Conservation (phyloP, 2,797 vertebrate genomes). For the Rhyacichthys aspro region DNA sequence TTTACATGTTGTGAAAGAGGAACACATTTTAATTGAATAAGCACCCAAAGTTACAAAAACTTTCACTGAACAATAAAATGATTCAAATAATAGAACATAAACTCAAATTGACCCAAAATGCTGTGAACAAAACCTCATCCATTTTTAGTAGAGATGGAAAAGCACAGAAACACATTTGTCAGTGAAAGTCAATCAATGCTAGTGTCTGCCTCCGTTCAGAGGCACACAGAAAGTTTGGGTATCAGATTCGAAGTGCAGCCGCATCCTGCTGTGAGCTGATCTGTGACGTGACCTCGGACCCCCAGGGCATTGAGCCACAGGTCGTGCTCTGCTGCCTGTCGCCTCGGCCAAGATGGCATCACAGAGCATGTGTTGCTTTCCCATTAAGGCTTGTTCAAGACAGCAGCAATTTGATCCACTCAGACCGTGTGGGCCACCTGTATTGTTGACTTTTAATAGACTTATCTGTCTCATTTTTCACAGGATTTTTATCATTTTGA, state of each 20-base stretch:
- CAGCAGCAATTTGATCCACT: conserved; percentile 24
- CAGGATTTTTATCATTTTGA: background rate
- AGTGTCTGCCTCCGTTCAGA: background rate
- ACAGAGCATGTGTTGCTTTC: conserved; percentile 45
- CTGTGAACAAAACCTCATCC: background rate
- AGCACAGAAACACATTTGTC: background rate
- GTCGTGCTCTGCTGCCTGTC: conserved; percentile 40
- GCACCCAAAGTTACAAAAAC: too few relatives aligned
- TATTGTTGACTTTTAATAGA: background rate
- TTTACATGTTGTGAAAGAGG: too few relatives aligned
- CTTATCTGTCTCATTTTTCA: background rate
- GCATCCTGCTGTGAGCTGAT: conserved; percentile 21
- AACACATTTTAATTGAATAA: too few relatives aligned
- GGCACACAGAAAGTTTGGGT: conserved; percentile 13
- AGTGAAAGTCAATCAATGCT: conserved; percentile 3
- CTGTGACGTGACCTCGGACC: conserved; percentile 45
- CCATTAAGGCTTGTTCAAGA: conserved; percentile 26
- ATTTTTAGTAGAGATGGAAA: background rate
- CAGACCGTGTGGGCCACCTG: background rate
- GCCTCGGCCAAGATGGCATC: conserved; percentile 36
- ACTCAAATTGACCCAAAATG: too few relatives aligned
- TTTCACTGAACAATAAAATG: too few relatives aligned
- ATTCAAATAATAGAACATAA: too few relatives aligned
- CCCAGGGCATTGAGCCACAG: conserved; percentile 51
- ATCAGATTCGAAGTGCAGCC: conserved; percentile 7